Percentiles rank a stretch among this genome's conserved stretches.
Conservation (phyloP, 2,797 vertebrate species). For the Danio choprae region DNA sequence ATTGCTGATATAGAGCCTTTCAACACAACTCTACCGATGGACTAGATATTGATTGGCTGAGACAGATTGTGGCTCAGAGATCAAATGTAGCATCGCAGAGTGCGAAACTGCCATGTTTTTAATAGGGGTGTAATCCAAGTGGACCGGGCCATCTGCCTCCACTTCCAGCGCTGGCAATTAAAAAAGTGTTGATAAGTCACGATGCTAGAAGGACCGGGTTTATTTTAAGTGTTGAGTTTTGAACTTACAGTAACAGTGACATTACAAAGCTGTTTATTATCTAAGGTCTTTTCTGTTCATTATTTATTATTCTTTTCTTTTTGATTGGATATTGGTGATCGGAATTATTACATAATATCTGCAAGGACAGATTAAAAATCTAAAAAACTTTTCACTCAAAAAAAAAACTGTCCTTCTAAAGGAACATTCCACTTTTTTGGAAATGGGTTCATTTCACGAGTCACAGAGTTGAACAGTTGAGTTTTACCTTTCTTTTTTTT, state of each 20-base stretch:
- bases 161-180: constrained; percentile 54
- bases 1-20: constrained; percentile 54
- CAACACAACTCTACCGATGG: constrained; percentile 11
- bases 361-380: neutral
- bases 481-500: too few relatives aligned
- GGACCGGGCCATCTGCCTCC: constrained; percentile 78
- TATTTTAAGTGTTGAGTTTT: constrained; percentile 17
- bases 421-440: too few relatives aligned
- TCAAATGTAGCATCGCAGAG: constrained; percentile 79
- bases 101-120: constrained; percentile 77
- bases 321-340: neutral
- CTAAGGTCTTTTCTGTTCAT: neutral
- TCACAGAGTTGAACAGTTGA: too few relatives aligned
- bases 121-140: constrained; percentile 72
- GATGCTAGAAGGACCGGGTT: constrained; percentile 20
- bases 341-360: neutral
- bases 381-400: neutral
- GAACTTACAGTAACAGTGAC: neutral
- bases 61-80: constrained; percentile 80
- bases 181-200: constrained; percentile 42
- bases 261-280: constrained; percentile 8
- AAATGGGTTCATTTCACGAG: too few relatives aligned
- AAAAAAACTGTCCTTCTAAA: neutral
- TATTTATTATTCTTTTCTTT: neutral
- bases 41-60: constrained; percentile 71